Conservation (phyloP, 2,888 invertebrate genomes). For the Malacosoma neustria region DNA sequence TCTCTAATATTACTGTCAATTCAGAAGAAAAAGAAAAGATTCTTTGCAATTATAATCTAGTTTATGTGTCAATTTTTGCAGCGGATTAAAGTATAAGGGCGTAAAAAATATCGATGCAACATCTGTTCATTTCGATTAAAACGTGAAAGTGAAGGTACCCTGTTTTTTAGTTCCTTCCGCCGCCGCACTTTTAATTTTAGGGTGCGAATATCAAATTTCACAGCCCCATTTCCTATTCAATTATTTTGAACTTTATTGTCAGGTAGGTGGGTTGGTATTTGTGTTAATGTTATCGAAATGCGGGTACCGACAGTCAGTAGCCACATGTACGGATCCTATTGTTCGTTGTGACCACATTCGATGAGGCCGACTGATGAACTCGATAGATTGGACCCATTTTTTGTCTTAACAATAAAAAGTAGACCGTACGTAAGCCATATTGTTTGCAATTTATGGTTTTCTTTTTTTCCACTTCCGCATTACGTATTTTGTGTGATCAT, state of each 20-base stretch:
- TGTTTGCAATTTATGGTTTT: conserved; percentile 61
- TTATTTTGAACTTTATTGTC: conserved; percentile 21
- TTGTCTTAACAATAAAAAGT: conserved; percentile 34
- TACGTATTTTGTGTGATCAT: conserved; percentile 7
- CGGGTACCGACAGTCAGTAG: conserved; percentile 57
- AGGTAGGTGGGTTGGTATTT: conserved; percentile 16
- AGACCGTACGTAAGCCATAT: conserved; percentile 39
- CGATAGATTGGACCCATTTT: conserved; percentile 49
- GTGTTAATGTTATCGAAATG: conserved; percentile 21
- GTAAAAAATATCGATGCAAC: conserved; percentile 21
- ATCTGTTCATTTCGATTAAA: conserved; percentile 53
- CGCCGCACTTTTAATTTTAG: conserved; percentile 62
- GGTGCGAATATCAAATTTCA: conserved; percentile 69
- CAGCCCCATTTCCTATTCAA: conserved; percentile 12
- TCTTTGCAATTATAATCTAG: too few relatives aligned
- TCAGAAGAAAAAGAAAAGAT: not conserved
- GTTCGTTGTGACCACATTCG: conserved; percentile 57
- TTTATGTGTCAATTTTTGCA: not conserved
- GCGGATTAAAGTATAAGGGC: not conserved
- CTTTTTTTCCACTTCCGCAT: conserved; percentile 53
- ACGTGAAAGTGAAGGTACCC: conserved; percentile 63
- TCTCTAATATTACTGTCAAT: not conserved
- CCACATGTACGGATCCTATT: conserved; percentile 63
- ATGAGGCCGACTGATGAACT: conserved; percentile 43
- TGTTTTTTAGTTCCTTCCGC: conserved; percentile 71